phyloP scores from a whole-genome alignment of 2,888 invertebrate genomes.

The Ceramica pisi region DNA sequence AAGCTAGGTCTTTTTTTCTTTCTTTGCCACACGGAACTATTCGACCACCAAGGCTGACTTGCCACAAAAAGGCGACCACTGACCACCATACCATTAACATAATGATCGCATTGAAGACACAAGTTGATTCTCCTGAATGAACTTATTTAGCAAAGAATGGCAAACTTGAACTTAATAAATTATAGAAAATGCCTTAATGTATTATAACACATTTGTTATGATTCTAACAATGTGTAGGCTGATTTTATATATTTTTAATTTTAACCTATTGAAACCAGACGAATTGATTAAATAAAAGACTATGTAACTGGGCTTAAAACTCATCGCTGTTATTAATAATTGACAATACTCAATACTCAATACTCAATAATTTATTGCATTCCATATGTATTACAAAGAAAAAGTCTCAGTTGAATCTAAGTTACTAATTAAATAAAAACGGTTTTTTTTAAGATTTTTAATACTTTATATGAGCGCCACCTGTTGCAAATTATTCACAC shows the following conservation, averaged over 20 bases:
- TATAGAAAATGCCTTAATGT: background rate
- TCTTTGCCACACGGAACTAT: slow-evolving; percentile 40
- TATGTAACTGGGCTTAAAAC: no score
- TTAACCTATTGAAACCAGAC: background rate
- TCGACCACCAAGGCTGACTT: slow-evolving; percentile 56
- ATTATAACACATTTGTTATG: slow-evolving; percentile 15
- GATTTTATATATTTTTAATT: background rate
- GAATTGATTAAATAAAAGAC: background rate
- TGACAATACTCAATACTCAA: no score
- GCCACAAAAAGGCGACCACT: slow-evolving; percentile 49
- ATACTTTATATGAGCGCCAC: slow-evolving; percentile 35
- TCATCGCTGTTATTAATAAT: no score
- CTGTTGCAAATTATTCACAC: slow-evolving; percentile 17
- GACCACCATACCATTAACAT: slow-evolving; percentile 55
- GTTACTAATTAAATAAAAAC: background rate
- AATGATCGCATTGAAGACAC: slow-evolving; percentile 38
- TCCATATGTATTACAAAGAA: no score
- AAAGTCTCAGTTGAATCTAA: no score
- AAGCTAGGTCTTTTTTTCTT: slow-evolving; percentile 25
- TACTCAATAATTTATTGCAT: no score
- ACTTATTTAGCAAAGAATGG: slow-evolving; percentile 49
- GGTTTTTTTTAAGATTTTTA: background rate
- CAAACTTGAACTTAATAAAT: slow-evolving; percentile 31
- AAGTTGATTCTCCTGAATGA: slow-evolving; percentile 49
- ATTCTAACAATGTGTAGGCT: background rate